Base-by-base conservation (phyloP, 2,797 vertebrate genomes). In the Hoplostethus atlanticus region DNA sequence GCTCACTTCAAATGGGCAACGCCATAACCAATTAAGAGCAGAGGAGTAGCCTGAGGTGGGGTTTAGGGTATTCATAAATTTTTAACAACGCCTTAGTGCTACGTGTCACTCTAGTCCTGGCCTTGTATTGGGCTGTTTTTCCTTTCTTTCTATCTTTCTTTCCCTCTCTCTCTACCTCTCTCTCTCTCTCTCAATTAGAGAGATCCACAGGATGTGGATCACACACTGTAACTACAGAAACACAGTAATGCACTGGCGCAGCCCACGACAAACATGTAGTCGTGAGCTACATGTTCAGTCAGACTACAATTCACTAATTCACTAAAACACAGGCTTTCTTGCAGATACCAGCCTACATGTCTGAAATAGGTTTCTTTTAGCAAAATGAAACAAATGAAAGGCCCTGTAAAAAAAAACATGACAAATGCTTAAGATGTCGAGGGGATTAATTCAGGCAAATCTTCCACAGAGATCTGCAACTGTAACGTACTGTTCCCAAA, bases 21-120 rank as follows among this genome's bases (percentile, higher is more conserved):
- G 1, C 60, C 63, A 64, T 25, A 54, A 61, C 72, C 71, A 76
- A 75, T 83, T 79, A 82, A 52, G 36, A 70, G 71, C 31, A 17
- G 54, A 73, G 25, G 50, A 68, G 30, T 0, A 63, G 77, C 75
- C 83, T 52, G 64, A 79, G 73, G 84, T 67, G 59, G 64, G 31
- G 40, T 70, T 73, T 72, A 68, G 68, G 25, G 68, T 52, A 42
- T 64, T 64, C 70, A 70, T 80, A 28, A 57, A 88, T 77, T 71
- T 83, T 80, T 83, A 77, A 90, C 76, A 73, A 73, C 38, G 7
- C 51, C 50, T 68, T 53, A 64, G 40, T 70, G 38, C 62, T 34
- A 61, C 38, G 34, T 79, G 75, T 76, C 66, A 64, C 48, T 62
- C 46, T 42, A 9, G 51, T 46, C 54, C 67, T 47, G 50, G 46